These are phyloP conservation scores for Cydia splendana DNA, from an alignment of 1,140 invertebrate species.

Conservation along the genomic window DNA sequence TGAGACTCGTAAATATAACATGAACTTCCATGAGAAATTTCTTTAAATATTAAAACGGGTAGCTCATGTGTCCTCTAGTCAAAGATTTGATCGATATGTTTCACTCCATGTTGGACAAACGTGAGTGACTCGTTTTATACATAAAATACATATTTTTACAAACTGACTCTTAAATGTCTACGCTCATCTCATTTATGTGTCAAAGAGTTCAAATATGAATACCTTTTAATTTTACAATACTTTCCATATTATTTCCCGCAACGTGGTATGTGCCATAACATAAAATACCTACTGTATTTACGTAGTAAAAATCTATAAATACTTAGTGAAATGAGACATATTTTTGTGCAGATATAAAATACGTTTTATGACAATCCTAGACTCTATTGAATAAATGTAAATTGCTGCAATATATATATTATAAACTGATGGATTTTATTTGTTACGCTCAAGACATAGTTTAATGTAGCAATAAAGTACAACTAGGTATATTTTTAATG, in stretches of 20 bases:
- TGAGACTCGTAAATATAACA: too few relatives aligned
- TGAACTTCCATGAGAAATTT: too few relatives aligned
- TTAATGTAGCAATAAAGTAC: constrained; percentile 9
- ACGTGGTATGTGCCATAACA: background rate
- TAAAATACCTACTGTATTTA: background rate
- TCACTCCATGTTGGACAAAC: too few relatives aligned
- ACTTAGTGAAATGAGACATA: constrained; percentile 1
- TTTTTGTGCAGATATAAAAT: constrained; percentile 15
- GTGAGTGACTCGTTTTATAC: too few relatives aligned
- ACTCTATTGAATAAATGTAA: background rate
- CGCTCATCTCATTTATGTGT: background rate
- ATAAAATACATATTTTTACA: background rate
- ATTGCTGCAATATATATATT: background rate
- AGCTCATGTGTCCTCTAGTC: too few relatives aligned
- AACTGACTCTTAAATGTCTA: background rate
- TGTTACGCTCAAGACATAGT: constrained; percentile 11
- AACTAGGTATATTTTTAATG: background rate
- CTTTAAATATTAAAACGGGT: too few relatives aligned
- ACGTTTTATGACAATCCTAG: background rate
- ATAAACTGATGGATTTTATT: constrained; percentile 6
- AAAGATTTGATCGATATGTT: too few relatives aligned
- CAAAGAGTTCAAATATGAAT: background rate
- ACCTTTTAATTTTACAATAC: background rate
- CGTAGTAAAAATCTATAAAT: constrained; percentile 3
- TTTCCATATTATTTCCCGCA: background rate